A percentile compares a stretch with the other conserved stretches of the same genome.
Conservation (phyloP, 2,797 vertebrate species). For the Clarias laeviceps region DNA sequence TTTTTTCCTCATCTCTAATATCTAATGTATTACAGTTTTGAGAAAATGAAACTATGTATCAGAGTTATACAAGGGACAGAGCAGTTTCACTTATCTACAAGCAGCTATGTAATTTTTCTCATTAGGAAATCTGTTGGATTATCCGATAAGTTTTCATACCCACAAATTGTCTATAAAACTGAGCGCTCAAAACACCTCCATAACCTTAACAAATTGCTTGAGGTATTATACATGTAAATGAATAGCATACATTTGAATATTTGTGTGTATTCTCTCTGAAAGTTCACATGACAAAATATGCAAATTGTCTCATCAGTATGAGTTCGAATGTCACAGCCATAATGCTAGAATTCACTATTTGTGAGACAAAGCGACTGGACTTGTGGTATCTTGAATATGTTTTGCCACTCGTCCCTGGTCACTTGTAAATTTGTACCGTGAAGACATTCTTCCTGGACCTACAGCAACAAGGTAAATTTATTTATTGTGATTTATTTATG, state of each 20-base stretch:
- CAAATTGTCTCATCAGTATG: neutral
- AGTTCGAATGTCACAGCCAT: constrained; percentile 2
- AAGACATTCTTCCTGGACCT: neutral
- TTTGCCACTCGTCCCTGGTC: neutral
- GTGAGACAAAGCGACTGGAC: neutral
- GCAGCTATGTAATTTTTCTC: neutral
- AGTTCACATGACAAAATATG: neutral
- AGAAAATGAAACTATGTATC: neutral
- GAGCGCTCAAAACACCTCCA: neutral
- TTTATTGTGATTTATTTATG: neutral
- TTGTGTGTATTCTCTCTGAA: neutral
- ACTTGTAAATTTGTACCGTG: neutral
- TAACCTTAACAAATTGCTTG: neutral
- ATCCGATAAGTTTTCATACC: neutral
- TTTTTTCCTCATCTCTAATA: neutral
- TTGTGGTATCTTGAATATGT: neutral
- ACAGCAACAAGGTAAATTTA: neutral
- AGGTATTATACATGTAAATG: constrained; percentile 8
- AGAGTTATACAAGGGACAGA: neutral
- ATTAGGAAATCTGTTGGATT: neutral
- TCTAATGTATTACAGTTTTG: too few species aligned
- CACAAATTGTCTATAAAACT: neutral
- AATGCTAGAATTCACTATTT: neutral
- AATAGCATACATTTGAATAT: constrained; percentile 7
- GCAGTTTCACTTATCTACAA: neutral